Conservation (phyloP, 2,797 vertebrate species). For the Labroides dimidiatus region DNA sequence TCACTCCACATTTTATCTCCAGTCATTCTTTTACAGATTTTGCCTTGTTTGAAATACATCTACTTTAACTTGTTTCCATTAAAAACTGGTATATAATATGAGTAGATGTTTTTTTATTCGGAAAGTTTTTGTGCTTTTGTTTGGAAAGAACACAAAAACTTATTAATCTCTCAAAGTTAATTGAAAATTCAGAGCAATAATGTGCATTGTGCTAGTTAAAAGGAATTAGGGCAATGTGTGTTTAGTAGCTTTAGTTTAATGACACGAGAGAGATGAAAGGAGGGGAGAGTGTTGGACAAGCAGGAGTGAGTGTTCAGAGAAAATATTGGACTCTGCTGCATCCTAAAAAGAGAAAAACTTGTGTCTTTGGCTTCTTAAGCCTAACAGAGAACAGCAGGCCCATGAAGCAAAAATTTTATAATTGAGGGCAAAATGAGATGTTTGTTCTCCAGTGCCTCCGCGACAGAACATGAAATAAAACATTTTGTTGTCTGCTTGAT, state of each 20-base stretch:
- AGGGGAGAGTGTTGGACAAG: not conserved
- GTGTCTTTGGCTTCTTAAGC: conserved; percentile 3
- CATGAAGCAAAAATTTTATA: conserved; percentile 54
- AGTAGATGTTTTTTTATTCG: no score
- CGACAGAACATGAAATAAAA: conserved; percentile 66
- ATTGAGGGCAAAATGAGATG: conserved; percentile 58
- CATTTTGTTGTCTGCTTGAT: conserved; percentile 76
- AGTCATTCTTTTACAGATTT: not conserved
- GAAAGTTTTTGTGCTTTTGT: no score
- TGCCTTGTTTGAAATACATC: not conserved
- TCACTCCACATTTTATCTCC: no score
- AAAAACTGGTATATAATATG: no score
- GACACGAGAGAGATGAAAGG: not conserved
- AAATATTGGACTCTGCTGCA: not conserved
- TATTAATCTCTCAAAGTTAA: not conserved
- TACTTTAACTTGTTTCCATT: not conserved
- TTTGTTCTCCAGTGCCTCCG: conserved; percentile 53
- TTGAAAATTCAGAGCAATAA: not conserved
- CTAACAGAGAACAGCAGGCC: conserved; percentile 17
- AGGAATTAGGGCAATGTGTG: not conserved
- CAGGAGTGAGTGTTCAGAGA: not conserved
- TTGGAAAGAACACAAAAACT: no score
- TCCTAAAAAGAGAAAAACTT: conserved; percentile 14
- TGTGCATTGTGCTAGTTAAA: not conserved
- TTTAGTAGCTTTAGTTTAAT: conserved; percentile 18